These are phyloP conservation scores for Orthonychiurus folsomi DNA, from an alignment of 2,888 invertebrate species.

Conservation along the genomic window DNA sequence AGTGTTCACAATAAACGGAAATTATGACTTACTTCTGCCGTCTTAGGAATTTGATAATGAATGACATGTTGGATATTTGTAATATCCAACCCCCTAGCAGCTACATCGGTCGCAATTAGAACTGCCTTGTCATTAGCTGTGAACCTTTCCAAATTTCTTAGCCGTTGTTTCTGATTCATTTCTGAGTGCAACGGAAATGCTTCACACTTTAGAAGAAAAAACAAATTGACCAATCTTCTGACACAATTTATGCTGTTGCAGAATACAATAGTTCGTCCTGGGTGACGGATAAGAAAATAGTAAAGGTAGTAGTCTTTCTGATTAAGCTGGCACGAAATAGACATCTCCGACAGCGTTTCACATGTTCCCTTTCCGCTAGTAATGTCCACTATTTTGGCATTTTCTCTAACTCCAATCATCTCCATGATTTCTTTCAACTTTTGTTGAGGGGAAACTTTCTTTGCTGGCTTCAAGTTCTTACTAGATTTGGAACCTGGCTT, in stretches of 20 bases:
- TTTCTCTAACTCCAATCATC: constrained; percentile 67
- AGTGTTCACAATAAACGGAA: not conserved
- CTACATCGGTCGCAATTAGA: constrained; percentile 88
- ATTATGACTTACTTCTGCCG: constrained; percentile 61
- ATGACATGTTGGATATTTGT: constrained; percentile 87
- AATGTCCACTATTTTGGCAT: constrained; percentile 79
- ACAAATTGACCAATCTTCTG: constrained; percentile 56
- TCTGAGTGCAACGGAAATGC: constrained; percentile 73
- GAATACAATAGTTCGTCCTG: constrained; percentile 87
- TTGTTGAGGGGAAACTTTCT: constrained; percentile 58
- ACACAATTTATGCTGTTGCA: constrained; percentile 91
- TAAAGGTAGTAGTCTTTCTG: constrained; percentile 87
- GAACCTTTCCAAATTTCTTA: constrained; percentile 84
- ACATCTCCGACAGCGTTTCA: constrained; percentile 70
- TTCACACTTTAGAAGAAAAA: constrained; percentile 59
- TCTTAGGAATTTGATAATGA: constrained; percentile 92
- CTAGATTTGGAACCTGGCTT: constrained; percentile 41
- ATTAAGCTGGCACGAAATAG: constrained; percentile 65
- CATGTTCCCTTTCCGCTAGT: constrained; percentile 75
- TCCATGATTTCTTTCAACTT: constrained; percentile 68
- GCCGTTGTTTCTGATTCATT: constrained; percentile 87
- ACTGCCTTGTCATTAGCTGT: constrained; percentile 62
- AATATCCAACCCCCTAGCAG: constrained; percentile 93
- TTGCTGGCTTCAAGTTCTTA: constrained; percentile 43
- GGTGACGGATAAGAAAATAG: constrained; percentile 75